phyloP scores from a whole-genome alignment of 1,140 invertebrate genomes.

The Apis laboriosa region DNA sequence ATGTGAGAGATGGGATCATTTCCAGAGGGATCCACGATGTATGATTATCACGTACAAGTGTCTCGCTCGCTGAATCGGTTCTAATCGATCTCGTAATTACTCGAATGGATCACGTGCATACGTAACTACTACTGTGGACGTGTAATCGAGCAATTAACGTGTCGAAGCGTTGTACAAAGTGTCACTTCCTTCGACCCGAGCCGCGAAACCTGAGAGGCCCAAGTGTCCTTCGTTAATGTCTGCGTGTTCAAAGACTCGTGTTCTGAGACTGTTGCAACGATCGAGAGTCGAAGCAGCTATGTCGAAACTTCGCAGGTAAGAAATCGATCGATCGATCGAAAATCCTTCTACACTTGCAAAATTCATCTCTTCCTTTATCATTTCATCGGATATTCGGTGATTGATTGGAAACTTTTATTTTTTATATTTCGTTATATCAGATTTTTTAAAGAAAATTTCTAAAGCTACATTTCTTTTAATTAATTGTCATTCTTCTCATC shows the following conservation, averaged over 20 bases:
- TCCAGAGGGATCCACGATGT: no score
- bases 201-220: neutral
- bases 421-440: no score
- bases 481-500: no score
- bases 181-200: conserved; percentile 25
- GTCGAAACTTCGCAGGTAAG: conserved; percentile 3
- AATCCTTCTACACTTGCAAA: no score
- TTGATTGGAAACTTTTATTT: no score
- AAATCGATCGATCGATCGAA: neutral
- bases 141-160: conserved; percentile 66
- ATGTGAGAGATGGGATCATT: no score
- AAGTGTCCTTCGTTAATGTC: conserved; percentile 22
- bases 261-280: neutral
- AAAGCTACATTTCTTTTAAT: no score
- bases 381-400: no score
- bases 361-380: no score
- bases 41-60: no score
- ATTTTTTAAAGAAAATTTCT: neutral
- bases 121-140: conserved; percentile 8
- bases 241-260: conserved; percentile 6
- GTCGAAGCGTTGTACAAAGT: conserved; percentile 41
- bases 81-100: conserved; percentile 13
- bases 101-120: conserved; percentile 25
- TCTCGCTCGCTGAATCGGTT: neutral
- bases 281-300: neutral